phyloP scores from a whole-genome alignment of 2,113 vertebrate species.

The Alligator sinensis region DNA sequence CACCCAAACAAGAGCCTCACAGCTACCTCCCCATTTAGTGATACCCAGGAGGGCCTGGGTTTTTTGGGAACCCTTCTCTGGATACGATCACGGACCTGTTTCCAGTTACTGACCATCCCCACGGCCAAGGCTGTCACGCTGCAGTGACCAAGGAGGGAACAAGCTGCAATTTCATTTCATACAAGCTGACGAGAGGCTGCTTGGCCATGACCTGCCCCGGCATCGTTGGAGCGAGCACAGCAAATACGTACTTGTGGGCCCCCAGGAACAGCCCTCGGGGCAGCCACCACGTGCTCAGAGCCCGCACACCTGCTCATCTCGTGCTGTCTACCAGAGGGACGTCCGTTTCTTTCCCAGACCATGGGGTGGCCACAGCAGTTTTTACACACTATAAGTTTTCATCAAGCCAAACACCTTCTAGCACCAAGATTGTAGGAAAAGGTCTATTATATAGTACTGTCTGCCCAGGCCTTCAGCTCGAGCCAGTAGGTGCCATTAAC shows the following conservation, averaged over 20 bases:
- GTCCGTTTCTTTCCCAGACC: neutral
- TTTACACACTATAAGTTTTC: neutral
- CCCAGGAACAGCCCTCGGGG: rapidly evolving
- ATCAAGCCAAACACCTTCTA: neutral
- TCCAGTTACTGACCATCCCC: too few relatives aligned
- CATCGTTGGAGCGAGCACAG: neutral
- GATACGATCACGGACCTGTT: too few relatives aligned
- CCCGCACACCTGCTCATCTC: too few relatives aligned
- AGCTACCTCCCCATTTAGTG: neutral
- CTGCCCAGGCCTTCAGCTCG: neutral
- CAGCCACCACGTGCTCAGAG: too few relatives aligned
- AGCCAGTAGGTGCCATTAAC: neutral
- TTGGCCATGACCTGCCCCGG: rapidly evolving
- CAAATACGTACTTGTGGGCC: neutral
- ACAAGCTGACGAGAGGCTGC: too few relatives aligned
- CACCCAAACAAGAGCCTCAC: neutral
- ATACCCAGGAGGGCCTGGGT: neutral
- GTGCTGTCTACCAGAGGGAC: too few relatives aligned
- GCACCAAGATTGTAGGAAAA: neutral
- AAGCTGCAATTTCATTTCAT: too few relatives aligned
- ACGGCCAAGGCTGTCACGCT: too few relatives aligned
- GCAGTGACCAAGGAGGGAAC: too few relatives aligned
- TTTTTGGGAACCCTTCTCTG: too few relatives aligned
- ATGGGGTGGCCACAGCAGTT: neutral
- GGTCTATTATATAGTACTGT: too few relatives aligned